phyloP scores from a whole-genome alignment of 2,797 vertebrate genomes.

The Falco peregrinus region DNA sequence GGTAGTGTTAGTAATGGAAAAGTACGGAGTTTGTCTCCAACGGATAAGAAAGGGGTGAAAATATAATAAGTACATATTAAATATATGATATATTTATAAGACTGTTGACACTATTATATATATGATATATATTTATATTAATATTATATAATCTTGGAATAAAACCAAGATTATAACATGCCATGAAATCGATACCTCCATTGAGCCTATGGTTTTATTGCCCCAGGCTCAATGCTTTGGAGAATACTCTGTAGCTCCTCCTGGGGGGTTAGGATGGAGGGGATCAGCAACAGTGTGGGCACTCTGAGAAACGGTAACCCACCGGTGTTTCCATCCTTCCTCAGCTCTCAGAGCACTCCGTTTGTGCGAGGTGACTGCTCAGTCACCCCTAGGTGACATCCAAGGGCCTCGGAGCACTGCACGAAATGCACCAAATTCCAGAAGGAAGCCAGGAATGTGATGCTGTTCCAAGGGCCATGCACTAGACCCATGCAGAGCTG shows the following conservation, averaged over 20 bases:
- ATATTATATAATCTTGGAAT: too few relatives aligned
- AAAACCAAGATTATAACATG: background rate
- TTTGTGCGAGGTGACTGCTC: background rate
- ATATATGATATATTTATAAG: too few relatives aligned
- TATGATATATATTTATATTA: too few relatives aligned
- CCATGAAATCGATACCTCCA: background rate
- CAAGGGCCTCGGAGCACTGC: background rate
- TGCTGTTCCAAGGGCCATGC: background rate
- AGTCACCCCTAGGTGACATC: background rate
- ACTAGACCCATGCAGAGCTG: background rate
- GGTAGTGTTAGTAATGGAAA: background rate
- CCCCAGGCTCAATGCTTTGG: background rate
- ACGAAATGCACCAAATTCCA: background rate
- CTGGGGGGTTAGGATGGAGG: background rate
- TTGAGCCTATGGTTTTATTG: background rate
- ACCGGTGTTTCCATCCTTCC: background rate
- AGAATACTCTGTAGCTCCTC: background rate
- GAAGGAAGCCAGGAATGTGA: constrained; percentile 2
- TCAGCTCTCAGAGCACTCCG: background rate
- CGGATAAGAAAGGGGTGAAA: background rate
- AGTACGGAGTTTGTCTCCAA: background rate
- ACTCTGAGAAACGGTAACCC: background rate
- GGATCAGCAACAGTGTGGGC: background rate
- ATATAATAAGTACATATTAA: too few relatives aligned
- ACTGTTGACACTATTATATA: too few relatives aligned